These are phyloP conservation scores for Cabera pusaria DNA, from an alignment of 2,888 invertebrate species.

Conservation along the genomic window DNA sequence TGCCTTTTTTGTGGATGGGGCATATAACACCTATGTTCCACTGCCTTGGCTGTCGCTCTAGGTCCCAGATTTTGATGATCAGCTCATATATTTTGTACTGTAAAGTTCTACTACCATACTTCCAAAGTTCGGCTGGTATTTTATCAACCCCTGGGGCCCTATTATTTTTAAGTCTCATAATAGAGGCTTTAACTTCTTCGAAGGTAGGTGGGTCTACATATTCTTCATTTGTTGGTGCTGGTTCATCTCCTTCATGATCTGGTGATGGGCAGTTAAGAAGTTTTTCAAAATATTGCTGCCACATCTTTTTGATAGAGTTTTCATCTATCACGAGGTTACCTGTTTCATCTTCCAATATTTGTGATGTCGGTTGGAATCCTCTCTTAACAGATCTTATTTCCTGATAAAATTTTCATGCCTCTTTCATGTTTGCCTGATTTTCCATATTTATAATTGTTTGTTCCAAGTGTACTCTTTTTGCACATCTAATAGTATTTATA, in stretches of 20 bases:
- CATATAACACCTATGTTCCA: neutral
- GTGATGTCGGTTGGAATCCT: neutral
- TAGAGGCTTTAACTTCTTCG: neutral
- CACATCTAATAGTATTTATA: neutral
- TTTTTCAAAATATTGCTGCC: neutral
- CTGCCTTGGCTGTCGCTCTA: neutral
- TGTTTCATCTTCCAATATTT: neutral
- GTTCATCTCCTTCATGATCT: neutral
- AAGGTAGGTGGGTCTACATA: neutral
- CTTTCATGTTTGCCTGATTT: neutral
- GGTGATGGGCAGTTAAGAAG: neutral
- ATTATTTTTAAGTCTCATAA: neutral
- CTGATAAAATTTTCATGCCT: neutral
- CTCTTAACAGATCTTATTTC: neutral
- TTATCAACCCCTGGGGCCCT: neutral
- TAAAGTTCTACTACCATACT: neutral
- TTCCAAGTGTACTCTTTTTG: neutral
- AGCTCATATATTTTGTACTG: neutral
- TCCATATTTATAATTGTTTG: neutral
- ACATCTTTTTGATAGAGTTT: neutral
- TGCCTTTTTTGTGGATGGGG: neutral
- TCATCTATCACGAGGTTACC: neutral
- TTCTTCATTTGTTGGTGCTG: neutral
- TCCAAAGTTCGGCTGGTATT: neutral
- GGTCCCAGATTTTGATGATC: neutral